Evolutionary conservation across 1,140 invertebrate species (phyloP).

Genomic region (Tetramorium simillimum): DNA sequence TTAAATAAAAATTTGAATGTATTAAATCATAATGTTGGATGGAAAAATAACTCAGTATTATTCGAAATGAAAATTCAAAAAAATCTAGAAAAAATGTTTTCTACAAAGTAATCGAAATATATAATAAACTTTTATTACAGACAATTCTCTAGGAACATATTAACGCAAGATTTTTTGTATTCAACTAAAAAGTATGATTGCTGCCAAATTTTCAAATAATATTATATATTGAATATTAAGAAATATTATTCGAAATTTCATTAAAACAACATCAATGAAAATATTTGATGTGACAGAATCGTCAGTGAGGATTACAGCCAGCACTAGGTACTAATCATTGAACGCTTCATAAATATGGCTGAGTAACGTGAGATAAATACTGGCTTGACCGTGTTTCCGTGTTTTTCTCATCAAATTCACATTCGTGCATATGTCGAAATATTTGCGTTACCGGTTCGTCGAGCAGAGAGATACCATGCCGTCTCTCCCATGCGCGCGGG

Average conservation of each 20-base stretch:
- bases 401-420: conserved; percentile 61
- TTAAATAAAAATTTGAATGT: too few relatives aligned
- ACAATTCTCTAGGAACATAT: too few relatives aligned
- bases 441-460: conserved; percentile 58
- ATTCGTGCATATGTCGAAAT: conserved; percentile 54
- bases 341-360: not conserved
- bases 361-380: conserved; percentile 18
- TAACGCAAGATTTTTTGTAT: too few relatives aligned
- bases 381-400: not conserved
- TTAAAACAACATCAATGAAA: not conserved
- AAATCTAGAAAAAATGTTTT: too few relatives aligned
- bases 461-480: conserved; percentile 14
- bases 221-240: not conserved
- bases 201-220: too few relatives aligned
- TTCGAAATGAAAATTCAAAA: too few relatives aligned
- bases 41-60: too few relatives aligned
- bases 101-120: too few relatives aligned
- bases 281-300: not conserved
- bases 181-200: too few relatives aligned
- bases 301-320: not conserved
- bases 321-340: not conserved
- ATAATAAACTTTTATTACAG: too few relatives aligned
- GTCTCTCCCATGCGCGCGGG: not conserved
- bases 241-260: not conserved
- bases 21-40: too few relatives aligned